Evolutionary conservation across 2,113 vertebrate genomes (phyloP).

Genomic region (Chlamydotis undulata): DNA sequence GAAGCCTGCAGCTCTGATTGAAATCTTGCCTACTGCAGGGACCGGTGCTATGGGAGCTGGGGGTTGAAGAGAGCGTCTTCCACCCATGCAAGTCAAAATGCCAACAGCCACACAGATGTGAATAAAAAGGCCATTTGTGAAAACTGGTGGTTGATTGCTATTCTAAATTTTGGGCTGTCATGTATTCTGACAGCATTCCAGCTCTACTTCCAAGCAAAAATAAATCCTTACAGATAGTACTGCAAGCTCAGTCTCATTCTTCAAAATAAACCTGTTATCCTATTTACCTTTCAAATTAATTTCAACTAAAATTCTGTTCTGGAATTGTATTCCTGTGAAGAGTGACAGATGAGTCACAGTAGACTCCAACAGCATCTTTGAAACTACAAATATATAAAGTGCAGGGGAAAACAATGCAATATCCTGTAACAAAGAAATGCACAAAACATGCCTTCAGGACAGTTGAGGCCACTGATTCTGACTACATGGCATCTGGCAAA

Average conservation of each 20-base stretch:
- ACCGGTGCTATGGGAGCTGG: not conserved
- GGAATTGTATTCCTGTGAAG: not conserved
- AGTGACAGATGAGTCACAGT: not conserved
- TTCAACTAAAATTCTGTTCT: not conserved
- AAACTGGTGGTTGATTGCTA: not conserved
- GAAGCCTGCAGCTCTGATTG: not conserved
- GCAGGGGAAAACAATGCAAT: not conserved
- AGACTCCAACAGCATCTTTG: not conserved
- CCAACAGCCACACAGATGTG: not conserved
- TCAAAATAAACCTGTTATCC: not conserved
- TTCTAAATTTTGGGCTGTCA: not conserved
- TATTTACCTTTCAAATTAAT: not conserved
- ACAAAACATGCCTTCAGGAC: not conserved
- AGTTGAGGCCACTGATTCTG: too few relatives aligned
- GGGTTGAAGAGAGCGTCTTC: not conserved
- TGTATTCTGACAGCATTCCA: not conserved
- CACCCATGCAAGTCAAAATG: not conserved
- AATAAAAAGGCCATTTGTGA: not conserved
- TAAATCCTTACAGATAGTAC: not conserved
- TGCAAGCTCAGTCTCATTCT: not conserved
- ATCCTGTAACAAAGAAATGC: not conserved
- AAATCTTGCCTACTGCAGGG: not conserved
- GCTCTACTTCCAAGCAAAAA: not conserved
- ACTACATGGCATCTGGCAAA: not conserved
- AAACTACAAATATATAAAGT: not conserved